Evolutionary conservation across 2,888 invertebrate genomes (phyloP), one percentile per base, ranked within the genome.

Genomic region (Hyposoter dolosus): DNA sequence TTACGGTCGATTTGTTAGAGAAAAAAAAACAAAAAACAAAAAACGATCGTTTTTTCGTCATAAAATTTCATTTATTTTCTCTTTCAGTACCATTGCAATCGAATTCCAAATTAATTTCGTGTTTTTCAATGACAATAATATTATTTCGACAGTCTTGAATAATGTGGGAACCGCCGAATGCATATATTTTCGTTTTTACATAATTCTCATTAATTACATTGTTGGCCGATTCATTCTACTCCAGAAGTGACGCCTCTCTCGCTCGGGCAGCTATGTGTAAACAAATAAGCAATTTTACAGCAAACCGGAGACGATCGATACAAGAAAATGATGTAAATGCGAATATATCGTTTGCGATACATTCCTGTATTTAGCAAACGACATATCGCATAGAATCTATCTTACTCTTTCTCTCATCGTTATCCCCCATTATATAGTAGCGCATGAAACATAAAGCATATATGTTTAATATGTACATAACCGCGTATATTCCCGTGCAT

Each of bases 271-370:
- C 7, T 47, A 15, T 68, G 35, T 47, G 50, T 47, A 84, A 60
- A 66, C 35, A 68, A 60, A 60, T 60, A 23, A 5, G 28, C 15
- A 35, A 82, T 82, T 75, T 68, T 12, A 12, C 50, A 69, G 66
- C 66, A 50, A 80, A n/a, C 76, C 71, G 80, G 77, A 80, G 60
- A 81, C 84, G 87, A 88, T 89, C 90, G 90, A 90, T 90, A 83
- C 86, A 88, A 90, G 90, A 90, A 90, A 91, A 91, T 90, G 90
- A 90, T 91, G 90, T 88, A 88, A 90, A 89, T 88, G 89, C 89
- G 72, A 84, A 82, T 71, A 63, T 74, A 79, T 68, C 74, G 78
- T 74, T 66, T 43, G 79, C 74, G 63, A 68, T 83, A 71, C 45
- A 66, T 53, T 40, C 71, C 72, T 77, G 85, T 77, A 86, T 83